Evolutionary conservation across 1,140 invertebrate species (phyloP).

Genomic region (Temnothorax longispinosus): DNA sequence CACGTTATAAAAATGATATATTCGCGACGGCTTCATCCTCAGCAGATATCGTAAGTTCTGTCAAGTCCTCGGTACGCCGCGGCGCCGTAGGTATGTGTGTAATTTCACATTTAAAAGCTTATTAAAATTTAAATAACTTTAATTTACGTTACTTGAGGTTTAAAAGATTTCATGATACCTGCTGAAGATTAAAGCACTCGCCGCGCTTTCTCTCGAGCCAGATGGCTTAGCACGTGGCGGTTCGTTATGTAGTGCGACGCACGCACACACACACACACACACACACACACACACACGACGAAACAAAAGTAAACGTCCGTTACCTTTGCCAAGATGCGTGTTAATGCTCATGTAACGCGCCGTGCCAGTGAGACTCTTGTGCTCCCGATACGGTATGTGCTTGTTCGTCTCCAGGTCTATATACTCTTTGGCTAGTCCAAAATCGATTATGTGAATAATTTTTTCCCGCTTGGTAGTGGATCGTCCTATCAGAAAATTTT

Average conservation of each 20-base stretch:
- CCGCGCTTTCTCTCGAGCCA: constrained; percentile 54
- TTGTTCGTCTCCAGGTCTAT: constrained; percentile 99
- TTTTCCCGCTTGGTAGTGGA: constrained; percentile 99
- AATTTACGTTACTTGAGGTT: background rate
- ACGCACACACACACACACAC: too few relatives aligned
- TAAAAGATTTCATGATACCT: background rate
- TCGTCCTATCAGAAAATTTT: constrained; percentile 99
- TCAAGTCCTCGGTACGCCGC: background rate
- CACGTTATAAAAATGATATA: background rate
- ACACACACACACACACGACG: background rate
- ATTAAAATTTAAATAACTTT: constrained; percentile 17
- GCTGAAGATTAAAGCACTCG: constrained; percentile 15
- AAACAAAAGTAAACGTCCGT: constrained; percentile 53
- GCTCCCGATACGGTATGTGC: constrained; percentile 99
- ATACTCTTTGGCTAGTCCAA: constrained; percentile 99
- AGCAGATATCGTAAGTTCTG: background rate
- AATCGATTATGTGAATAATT: constrained; percentile 99
- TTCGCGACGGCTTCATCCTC: background rate
- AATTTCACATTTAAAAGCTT: background rate
- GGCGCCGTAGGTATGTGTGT: background rate
- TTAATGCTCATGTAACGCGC: constrained; percentile 99
- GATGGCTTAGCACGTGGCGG: background rate
- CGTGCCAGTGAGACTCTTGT: constrained; percentile 99
- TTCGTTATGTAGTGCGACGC: constrained; percentile 1
- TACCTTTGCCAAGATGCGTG: constrained; percentile 99